Conservation (phyloP, 1,140 invertebrate genomes). For the Caenorhabditis elegans region DNA sequence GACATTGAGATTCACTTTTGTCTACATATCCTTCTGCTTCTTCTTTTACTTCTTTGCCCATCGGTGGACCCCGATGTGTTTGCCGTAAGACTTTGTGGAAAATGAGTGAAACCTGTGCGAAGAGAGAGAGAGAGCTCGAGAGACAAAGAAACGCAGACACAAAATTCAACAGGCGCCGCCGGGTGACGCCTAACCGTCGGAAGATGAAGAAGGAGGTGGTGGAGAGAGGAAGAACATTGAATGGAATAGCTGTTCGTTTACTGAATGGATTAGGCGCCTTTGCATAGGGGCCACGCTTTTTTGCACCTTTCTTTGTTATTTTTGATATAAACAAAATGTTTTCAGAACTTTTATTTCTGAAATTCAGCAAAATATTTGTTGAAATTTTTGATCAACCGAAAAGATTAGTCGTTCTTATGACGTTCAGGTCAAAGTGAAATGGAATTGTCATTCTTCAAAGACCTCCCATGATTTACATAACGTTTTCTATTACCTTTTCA, state of each 20-base stretch:
- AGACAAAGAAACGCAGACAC: neutral
- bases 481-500: too few relatives aligned
- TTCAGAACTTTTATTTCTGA: neutral
- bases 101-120: neutral
- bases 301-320: neutral
- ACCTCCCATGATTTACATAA: too few relatives aligned
- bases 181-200: slow-evolving; percentile 6
- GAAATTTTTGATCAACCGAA: neutral
- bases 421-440: too few relatives aligned
- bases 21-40: too few relatives aligned
- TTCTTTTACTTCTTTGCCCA: too few relatives aligned
- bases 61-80: neutral
- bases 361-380: too few relatives aligned
- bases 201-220: neutral
- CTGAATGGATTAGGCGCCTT: slow-evolving; percentile 4
- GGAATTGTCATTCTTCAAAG: too few relatives aligned
- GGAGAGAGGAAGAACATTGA: too few relatives aligned
- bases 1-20: too few relatives aligned
- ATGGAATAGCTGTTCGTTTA: neutral
- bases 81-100: neutral
- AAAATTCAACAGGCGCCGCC: neutral
- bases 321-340: neutral
- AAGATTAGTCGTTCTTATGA: too few relatives aligned
- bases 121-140: neutral
- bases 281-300: neutral